Evolutionary conservation across 2,113 vertebrate species (phyloP).

Genomic region (Pterophyllum scalare): DNA sequence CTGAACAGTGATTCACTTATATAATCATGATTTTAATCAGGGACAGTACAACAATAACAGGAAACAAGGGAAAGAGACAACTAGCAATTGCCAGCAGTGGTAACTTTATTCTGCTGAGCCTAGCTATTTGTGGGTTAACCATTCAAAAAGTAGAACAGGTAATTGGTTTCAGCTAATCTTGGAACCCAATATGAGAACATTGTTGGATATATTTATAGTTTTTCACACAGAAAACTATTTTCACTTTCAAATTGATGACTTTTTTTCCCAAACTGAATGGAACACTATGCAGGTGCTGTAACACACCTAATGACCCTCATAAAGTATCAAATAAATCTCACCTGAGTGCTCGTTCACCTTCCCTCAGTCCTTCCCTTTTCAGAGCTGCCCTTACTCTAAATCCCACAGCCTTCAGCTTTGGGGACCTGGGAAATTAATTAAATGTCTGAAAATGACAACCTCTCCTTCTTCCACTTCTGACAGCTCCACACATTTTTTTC

Average conservation of each 20-base stretch:
- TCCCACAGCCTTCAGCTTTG: slow-evolving; percentile 12
- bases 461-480: slow-evolving; percentile 33
- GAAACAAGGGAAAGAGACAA: background rate
- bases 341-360: slow-evolving; percentile 16
- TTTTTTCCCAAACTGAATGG: background rate
- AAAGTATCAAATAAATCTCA: slow-evolving; percentile 9
- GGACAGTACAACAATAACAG: background rate
- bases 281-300: background rate
- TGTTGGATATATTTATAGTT: background rate
- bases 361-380: background rate
- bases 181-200: background rate
- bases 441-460: slow-evolving; percentile 69
- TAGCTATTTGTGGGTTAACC: background rate
- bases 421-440: slow-evolving; percentile 66
- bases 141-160: background rate
- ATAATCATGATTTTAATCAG: background rate
- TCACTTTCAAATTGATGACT: background rate
- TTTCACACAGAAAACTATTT: background rate
- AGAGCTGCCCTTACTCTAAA: slow-evolving; percentile 12
- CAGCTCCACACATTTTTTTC: slow-evolving; percentile 25
- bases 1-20: background rate
- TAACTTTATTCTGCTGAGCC: background rate
- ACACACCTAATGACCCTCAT: background rate
- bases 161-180: background rate
- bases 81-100: background rate